Percentiles rank a stretch among this genome's conserved stretches.
phyloP scores from a whole-genome alignment of 1,140 invertebrate species.

The Acromyrmex echinatior region DNA sequence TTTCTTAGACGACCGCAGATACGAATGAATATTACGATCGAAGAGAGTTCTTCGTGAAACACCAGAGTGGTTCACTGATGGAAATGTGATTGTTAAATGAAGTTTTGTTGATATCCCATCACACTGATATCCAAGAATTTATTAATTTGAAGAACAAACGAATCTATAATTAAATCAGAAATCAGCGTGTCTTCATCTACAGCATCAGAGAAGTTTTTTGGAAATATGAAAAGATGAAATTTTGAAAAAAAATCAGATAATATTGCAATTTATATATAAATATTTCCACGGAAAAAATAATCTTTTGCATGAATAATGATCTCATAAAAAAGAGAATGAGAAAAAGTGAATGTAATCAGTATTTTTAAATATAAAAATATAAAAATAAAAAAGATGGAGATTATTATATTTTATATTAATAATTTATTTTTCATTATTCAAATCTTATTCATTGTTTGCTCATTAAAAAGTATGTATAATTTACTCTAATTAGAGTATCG shows the following conservation, averaged over 20 bases:
- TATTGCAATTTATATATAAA: neutral
- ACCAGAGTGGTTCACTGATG: neutral
- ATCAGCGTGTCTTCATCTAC: neutral
- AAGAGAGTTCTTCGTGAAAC: conserved; percentile 15
- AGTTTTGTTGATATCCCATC: neutral
- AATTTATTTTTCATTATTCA: neutral
- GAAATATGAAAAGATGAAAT: neutral
- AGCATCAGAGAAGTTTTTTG: neutral
- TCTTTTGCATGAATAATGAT: neutral
- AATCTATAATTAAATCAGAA: conserved; percentile 7
- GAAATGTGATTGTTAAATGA: conserved; percentile 36
- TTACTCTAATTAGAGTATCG: neutral
- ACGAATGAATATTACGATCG: conserved; percentile 62
- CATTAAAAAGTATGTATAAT: conserved; percentile 7
- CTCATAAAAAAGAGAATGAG: neutral
- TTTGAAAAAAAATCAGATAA: neutral
- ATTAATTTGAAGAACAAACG: conserved; percentile 9
- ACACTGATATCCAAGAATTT: neutral
- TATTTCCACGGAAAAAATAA: neutral
- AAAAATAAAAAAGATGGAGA: neutral
- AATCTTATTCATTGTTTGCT: neutral
- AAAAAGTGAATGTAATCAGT: neutral
- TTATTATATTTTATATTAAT: conserved; percentile 28
- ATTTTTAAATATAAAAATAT: neutral
- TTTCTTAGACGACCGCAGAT: conserved; percentile 54